Evolutionary conservation across 2,888 invertebrate species (phyloP).

Genomic region (Eilema griseolum): DNA sequence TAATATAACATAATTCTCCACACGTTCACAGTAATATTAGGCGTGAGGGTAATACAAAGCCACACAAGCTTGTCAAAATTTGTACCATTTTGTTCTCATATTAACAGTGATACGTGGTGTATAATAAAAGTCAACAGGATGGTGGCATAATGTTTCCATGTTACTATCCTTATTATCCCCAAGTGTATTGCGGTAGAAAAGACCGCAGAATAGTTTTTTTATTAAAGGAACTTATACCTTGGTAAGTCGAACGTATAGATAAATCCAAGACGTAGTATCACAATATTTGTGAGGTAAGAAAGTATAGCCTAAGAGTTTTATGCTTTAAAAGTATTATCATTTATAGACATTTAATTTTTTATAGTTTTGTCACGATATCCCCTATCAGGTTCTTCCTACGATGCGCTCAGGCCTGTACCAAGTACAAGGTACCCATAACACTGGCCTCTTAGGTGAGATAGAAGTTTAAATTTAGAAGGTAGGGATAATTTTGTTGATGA

Average conservation of each 20-base stretch:
- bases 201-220: neutral
- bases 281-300: neutral
- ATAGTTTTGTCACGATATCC: too few relatives aligned
- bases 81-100: conserved; percentile 6
- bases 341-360: too few relatives aligned
- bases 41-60: neutral
- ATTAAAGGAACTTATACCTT: neutral
- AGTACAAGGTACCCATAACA: too few relatives aligned
- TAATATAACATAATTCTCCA: neutral
- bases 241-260: neutral
- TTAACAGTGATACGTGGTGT: neutral
- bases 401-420: too few relatives aligned
- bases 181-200: conserved; percentile 1
- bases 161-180: conserved; percentile 5
- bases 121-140: neutral
- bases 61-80: conserved; percentile 2
- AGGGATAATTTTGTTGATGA: too few relatives aligned
- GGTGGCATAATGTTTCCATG: neutral
- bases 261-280: neutral
- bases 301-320: neutral
- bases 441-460: neutral
- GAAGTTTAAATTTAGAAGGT: neutral
- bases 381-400: too few relatives aligned
- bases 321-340: neutral
- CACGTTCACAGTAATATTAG: neutral